These are phyloP conservation scores for Tetrao urogallus DNA, from an alignment of 2,113 vertebrate species.

Conservation along the genomic window DNA sequence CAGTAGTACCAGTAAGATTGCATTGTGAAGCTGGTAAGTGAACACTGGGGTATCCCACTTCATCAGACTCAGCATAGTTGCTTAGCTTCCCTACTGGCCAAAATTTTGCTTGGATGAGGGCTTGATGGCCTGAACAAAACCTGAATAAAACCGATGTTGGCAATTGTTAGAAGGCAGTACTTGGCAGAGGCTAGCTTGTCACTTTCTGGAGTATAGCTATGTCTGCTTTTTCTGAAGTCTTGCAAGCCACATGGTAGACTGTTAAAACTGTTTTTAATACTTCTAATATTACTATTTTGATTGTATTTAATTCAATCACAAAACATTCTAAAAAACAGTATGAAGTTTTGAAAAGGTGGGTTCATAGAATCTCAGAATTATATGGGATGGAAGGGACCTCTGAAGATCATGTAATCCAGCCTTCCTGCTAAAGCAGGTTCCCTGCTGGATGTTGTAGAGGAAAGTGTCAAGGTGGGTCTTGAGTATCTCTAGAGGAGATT, in stretches of 20 bases:
- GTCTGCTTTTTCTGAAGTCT: background rate
- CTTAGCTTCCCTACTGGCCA: background rate
- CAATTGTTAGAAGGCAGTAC: background rate
- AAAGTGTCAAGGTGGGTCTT: background rate
- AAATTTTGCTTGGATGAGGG: background rate
- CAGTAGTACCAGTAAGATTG: background rate
- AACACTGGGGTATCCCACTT: background rate
- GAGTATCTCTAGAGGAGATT: background rate
- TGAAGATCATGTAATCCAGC: background rate
- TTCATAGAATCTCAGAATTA: background rate
- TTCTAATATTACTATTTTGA: background rate
- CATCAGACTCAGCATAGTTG: background rate
- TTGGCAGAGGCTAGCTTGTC: background rate
- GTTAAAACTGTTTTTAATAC: background rate
- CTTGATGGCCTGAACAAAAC: background rate
- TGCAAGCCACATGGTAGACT: background rate
- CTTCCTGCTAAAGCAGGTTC: background rate
- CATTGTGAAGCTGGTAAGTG: background rate
- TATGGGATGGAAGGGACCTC: background rate
- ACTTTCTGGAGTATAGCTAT: background rate
- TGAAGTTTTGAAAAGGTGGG: background rate
- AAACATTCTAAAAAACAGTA: background rate
- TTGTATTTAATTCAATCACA: background rate
- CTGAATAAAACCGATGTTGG: constrained; percentile 10
- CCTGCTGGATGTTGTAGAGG: no score